Percentiles rank a stretch among this genome's conserved stretches.
These are phyloP conservation scores for Pseudonaja textilis DNA, from an alignment of 2,113 vertebrate genomes.

Conservation along the genomic window DNA sequence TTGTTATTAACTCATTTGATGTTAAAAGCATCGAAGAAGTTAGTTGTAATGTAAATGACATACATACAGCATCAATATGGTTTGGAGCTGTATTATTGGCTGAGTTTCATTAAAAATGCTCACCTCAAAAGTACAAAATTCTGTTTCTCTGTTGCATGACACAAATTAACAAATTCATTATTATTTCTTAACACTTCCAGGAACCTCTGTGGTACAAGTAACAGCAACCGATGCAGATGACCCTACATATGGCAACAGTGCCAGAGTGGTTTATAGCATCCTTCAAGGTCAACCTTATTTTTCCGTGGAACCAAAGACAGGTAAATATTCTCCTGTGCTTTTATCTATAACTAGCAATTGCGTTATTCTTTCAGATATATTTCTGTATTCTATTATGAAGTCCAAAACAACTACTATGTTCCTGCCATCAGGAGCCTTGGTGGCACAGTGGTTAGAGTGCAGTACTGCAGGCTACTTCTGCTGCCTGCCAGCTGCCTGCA, in stretches of 20 bases:
- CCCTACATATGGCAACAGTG: constrained; percentile 95
- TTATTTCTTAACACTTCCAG: constrained; percentile 62
- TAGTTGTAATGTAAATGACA: too few relatives aligned
- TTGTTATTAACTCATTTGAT: background rate
- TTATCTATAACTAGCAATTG: background rate
- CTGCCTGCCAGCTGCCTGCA: too few relatives aligned
- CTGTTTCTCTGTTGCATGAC: background rate
- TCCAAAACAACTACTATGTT: background rate
- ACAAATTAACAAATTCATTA: background rate
- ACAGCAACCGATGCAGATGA: constrained; percentile 95
- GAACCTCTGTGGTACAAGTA: constrained; percentile 94
- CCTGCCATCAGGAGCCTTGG: background rate
- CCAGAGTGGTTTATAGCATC: constrained; percentile 95
- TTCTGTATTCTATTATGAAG: background rate
- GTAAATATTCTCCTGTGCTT: constrained; percentile 62
- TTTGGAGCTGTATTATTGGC: background rate
- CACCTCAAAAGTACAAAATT: background rate
- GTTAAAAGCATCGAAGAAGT: background rate
- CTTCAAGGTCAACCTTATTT: constrained; percentile 95
- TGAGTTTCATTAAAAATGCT: background rate
- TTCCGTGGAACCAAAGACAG: constrained; percentile 96
- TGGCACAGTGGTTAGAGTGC: too few relatives aligned
- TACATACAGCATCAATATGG: background rate
- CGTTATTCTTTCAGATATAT: background rate
- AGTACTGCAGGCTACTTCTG: too few relatives aligned